These are phyloP conservation scores for Notoglanidium macrostoma DNA, from an alignment of 2,797 vertebrate species.

Conservation along the genomic window DNA sequence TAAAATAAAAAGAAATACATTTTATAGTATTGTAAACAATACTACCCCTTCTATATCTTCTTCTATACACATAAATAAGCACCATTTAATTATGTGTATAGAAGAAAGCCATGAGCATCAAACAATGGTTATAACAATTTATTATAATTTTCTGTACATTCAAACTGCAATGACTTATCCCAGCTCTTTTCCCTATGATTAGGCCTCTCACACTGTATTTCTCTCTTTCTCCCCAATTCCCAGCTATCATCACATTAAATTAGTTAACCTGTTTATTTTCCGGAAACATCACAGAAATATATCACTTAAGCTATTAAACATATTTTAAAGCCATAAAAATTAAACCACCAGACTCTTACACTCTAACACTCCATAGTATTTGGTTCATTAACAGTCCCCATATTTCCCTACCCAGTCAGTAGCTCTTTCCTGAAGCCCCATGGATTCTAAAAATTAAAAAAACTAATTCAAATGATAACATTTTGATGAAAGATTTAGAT, in stretches of 20 bases:
- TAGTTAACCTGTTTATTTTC: background rate
- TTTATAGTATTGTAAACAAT: background rate
- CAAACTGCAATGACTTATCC: background rate
- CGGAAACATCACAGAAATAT: background rate
- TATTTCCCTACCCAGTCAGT: background rate
- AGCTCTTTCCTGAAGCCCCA: background rate
- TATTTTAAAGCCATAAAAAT: conserved; percentile 7
- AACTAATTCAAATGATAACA: background rate
- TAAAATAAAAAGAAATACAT: background rate
- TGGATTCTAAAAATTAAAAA: background rate
- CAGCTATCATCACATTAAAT: background rate
- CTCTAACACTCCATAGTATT: background rate
- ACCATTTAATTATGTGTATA: background rate
- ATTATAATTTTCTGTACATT: background rate
- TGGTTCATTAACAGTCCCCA: background rate
- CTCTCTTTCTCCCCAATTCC: too few relatives aligned
- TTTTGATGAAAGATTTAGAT: background rate
- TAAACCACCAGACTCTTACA: background rate
- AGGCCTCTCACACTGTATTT: background rate
- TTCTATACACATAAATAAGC: background rate
- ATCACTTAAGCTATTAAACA: background rate
- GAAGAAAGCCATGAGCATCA: background rate
- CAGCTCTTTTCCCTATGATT: background rate
- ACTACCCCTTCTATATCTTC: background rate
- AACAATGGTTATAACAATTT: background rate